Base-by-base conservation (phyloP, 2,797 vertebrate genomes). In the Artibeus jamaicensis region DNA sequence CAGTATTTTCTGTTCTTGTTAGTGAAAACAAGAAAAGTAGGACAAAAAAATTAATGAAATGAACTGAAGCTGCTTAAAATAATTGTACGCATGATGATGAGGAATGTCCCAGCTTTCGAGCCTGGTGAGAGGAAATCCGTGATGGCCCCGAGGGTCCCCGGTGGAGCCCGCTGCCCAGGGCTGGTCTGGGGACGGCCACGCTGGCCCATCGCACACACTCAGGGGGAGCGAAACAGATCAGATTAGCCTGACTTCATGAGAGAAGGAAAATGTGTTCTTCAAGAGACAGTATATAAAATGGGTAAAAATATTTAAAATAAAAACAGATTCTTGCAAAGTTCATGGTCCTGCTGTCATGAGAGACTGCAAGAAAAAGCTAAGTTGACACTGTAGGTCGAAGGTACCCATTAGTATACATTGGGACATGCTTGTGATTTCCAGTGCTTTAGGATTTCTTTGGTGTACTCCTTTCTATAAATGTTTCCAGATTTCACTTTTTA, bases 1-100 rank as follows among this genome's bases (percentile, higher is more conserved):
- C 81, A 73, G 16, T 16, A 21, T 92, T 93, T 94, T 22, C 32
- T 94, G 42, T 87, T 84, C 62, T 79, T 92, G 11, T 87, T 82
- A 44, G 55, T 68, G 5, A 68, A 85, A 95, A 93, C 44, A 39
- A 88, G 91, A 81, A 86, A 86, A 68, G 15, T 67, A 29, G 37
- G 76, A 46, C 9, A 73, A 83, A 73, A 83, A 26, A 81, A 88
- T 46, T 88, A n/a, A 12, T 32, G 44, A 92, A 88, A 53, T 42
- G 48, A 94, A 68, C 7, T 21, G 46, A 93, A 82, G 48, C 86
- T 93, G 46, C 11, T 91, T 82, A 93, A 78, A 48, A 70, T 22
- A 44, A 44, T 77, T 62, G 65, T 29, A 86, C 48, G 70, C 3
- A 42, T 24, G 15, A 44, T 0, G 0, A 83, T 39, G 95, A 77